phyloP scores from a whole-genome alignment of 2,113 vertebrate genomes.

The Mesoclemmys tuberculata region DNA sequence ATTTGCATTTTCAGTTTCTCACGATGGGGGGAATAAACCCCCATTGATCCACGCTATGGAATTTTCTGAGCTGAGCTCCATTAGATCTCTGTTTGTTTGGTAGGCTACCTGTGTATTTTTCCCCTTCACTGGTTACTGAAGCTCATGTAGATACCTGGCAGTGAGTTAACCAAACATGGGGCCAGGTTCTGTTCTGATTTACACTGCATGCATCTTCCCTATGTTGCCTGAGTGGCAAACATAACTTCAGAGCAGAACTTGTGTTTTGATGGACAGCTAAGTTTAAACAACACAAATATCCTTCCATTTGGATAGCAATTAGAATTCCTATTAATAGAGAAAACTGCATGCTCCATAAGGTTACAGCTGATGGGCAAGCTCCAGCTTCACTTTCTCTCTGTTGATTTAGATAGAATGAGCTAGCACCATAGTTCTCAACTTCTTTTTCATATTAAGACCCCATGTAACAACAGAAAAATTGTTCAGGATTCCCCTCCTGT shows the following conservation, averaged over 20 bases:
- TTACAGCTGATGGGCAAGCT: background rate
- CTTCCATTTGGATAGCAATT: background rate
- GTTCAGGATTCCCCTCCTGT: background rate
- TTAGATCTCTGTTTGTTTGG: background rate
- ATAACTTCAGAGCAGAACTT: background rate
- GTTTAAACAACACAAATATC: background rate
- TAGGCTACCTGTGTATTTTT: background rate
- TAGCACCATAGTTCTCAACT: background rate
- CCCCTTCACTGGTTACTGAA: background rate
- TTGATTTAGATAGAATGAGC: rapidly evolving
- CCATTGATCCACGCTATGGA: background rate
- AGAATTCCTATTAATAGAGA: background rate
- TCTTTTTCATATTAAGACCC: background rate
- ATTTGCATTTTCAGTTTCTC: background rate
- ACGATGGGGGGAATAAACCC: background rate
- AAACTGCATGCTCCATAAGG: background rate
- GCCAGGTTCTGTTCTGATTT: background rate
- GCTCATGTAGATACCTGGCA: background rate
- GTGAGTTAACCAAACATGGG: background rate
- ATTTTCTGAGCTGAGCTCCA: background rate
- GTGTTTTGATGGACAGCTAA: background rate
- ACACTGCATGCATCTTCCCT: background rate
- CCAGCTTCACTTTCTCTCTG: background rate
- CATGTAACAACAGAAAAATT: background rate
- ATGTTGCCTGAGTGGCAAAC: too few species aligned